These are phyloP conservation scores for Condylura cristata DNA, from an alignment of 2,113 vertebrate genomes.

Conservation along the genomic window DNA sequence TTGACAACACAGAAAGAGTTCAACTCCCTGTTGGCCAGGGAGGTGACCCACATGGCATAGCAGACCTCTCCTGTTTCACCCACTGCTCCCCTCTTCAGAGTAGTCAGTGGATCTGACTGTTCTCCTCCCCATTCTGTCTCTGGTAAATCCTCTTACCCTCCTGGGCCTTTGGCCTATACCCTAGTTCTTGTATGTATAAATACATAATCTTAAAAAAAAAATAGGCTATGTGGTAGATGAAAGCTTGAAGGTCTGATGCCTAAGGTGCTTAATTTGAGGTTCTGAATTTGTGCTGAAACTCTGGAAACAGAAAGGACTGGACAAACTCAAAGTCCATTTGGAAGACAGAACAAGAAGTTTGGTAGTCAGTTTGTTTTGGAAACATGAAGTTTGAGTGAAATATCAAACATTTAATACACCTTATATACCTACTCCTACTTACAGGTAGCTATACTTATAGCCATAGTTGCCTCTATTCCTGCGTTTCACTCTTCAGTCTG, in stretches of 20 bases:
- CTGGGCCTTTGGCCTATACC: no score
- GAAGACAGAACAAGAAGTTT: not conserved
- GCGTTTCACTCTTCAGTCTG: slow-evolving; percentile 84
- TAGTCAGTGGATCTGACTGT: no score
- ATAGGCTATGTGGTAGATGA: not conserved
- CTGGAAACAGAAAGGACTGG: not conserved
- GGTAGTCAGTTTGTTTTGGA: not conserved
- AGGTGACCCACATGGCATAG: no score
- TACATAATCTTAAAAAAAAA: no score
- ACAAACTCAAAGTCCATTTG: not conserved
- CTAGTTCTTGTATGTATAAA: no score
- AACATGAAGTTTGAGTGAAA: not conserved
- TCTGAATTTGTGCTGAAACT: not conserved
- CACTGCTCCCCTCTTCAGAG: no score
- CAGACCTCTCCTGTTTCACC: no score
- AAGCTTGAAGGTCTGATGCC: not conserved
- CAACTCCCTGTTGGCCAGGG: no score
- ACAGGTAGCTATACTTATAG: no score
- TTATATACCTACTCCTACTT: not conserved
- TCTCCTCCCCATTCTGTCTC: no score
- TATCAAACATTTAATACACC: not conserved
- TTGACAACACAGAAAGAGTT: no score
- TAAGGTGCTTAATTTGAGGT: not conserved
- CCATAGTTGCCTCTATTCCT: slow-evolving; percentile 77
- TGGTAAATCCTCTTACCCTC: no score